phyloP scores from a whole-genome alignment of 2,797 vertebrate species.

The Lindbergichthys nudifrons region DNA sequence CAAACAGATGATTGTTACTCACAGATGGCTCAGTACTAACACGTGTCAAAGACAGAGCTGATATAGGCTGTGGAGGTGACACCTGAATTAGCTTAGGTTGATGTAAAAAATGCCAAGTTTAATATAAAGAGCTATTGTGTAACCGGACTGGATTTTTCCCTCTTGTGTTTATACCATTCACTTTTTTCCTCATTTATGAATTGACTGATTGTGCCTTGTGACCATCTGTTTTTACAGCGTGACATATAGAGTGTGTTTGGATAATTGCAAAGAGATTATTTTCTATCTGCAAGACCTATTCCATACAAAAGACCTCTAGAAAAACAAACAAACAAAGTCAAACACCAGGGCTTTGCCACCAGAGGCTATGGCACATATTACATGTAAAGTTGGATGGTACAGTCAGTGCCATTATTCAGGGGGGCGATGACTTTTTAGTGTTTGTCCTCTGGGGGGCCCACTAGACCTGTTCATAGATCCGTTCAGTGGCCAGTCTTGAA shows the following conservation, averaged over 20 bases:
- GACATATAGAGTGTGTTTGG: slow-evolving; percentile 60
- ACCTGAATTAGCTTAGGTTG: slow-evolving; percentile 8
- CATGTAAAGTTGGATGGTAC: slow-evolving; percentile 22
- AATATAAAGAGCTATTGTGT: slow-evolving; percentile 23
- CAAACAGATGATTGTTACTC: slow-evolving; percentile 44
- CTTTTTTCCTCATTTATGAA: slow-evolving; percentile 35
- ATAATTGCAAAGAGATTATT: slow-evolving; percentile 63
- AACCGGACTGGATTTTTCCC: not conserved
- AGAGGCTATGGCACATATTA: slow-evolving; percentile 24
- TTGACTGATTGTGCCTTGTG: slow-evolving; percentile 38
- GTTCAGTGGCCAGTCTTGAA: slow-evolving; percentile 6
- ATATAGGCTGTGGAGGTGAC: slow-evolving; percentile 1
- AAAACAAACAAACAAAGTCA: slow-evolving; percentile 44
- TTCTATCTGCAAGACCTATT: slow-evolving; percentile 46
- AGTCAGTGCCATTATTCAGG: slow-evolving; percentile 7
- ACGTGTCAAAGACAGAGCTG: slow-evolving; percentile 6
- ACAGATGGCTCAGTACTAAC: slow-evolving; percentile 21
- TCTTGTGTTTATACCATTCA: slow-evolving; percentile 40
- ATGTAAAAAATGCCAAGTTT: not conserved
- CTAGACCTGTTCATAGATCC: slow-evolving; percentile 52
- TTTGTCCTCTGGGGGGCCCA: slow-evolving; percentile 67
- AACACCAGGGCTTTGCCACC: slow-evolving; percentile 37
- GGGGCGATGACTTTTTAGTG: not conserved
- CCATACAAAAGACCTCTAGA: slow-evolving; percentile 38
- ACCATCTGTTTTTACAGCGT: slow-evolving; percentile 51